Percentiles rank a stretch among this genome's conserved stretches.
Evolutionary conservation across 1,140 invertebrate genomes (phyloP).

Genomic region (Apolygus lucorum): DNA sequence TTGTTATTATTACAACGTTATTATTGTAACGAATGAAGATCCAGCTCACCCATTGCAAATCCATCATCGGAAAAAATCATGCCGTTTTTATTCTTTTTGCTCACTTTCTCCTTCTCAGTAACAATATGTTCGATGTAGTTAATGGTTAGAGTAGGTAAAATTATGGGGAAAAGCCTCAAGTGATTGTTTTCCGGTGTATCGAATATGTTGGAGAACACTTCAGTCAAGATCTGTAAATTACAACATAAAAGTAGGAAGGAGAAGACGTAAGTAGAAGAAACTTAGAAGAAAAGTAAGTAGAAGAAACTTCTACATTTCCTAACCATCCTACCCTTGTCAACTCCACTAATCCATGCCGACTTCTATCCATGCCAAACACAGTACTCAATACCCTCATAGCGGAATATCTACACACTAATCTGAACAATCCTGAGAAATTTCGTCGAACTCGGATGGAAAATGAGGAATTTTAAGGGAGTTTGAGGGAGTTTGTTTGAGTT

Average conservation of each 20-base stretch:
- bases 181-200: constrained; percentile 80
- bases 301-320: too few species aligned
- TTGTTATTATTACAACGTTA: too few species aligned
- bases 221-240: constrained; percentile 62
- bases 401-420: too few species aligned
- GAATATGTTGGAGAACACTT: constrained; percentile 86
- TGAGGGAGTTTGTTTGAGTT: too few species aligned
- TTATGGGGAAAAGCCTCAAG: constrained; percentile 86
- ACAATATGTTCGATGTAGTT: constrained; percentile 93
- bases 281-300: neutral
- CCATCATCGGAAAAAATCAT: constrained; percentile 96
- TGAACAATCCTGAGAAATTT: too few species aligned
- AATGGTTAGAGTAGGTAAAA: constrained; percentile 86
- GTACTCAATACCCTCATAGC: too few species aligned
- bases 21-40: too few species aligned
- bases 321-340: too few species aligned
- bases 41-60: constrained; percentile 92
- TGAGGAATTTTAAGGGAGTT: too few species aligned
- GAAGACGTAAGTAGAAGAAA: neutral
- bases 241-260: constrained; percentile 20
- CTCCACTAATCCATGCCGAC: too few species aligned
- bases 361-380: too few species aligned
- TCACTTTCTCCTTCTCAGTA: constrained; percentile 84
- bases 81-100: constrained; percentile 69
- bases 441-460: too few species aligned